Conservation (phyloP, 2,888 invertebrate species). For the Allygus modestus region DNA sequence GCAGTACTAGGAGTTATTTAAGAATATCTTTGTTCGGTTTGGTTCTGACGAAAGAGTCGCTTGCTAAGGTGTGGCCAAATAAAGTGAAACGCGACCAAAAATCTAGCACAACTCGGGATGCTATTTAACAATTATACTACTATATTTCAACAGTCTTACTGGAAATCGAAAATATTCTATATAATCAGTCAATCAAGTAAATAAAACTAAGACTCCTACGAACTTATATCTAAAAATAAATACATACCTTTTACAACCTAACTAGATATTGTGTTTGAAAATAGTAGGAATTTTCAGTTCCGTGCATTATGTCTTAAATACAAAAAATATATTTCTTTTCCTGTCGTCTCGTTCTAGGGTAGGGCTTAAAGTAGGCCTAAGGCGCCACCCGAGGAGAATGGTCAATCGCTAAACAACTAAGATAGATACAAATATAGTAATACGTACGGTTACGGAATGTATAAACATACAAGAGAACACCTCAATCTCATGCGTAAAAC, state of each 20-base stretch:
- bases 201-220: conserved; percentile 61
- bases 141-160: conserved; percentile 61
- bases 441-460: conserved; percentile 37
- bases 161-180: conserved; percentile 61
- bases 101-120: conserved; percentile 57
- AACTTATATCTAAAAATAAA: conserved; percentile 60
- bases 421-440: conserved; percentile 49
- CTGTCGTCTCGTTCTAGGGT: conserved; percentile 58
- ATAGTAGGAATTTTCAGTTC: conserved; percentile 64
- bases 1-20: conserved; percentile 21
- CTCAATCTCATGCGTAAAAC: conserved; percentile 48
- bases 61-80: conserved; percentile 39
- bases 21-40: conserved; percentile 11
- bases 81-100: conserved; percentile 35
- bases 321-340: conserved; percentile 64
- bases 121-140: conserved; percentile 61
- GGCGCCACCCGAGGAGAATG: conserved; percentile 54
- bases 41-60: conserved; percentile 53
- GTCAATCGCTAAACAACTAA: conserved; percentile 48
- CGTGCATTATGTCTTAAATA: conserved; percentile 64
- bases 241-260: conserved; percentile 61
- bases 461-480: conserved; percentile 46
- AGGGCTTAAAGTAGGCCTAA: conserved; percentile 58
- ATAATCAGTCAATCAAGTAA: conserved; percentile 64
- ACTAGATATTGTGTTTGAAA: conserved; percentile 64